phyloP scores from a whole-genome alignment of 2,888 invertebrate genomes.

The Cantharis lateralis region DNA sequence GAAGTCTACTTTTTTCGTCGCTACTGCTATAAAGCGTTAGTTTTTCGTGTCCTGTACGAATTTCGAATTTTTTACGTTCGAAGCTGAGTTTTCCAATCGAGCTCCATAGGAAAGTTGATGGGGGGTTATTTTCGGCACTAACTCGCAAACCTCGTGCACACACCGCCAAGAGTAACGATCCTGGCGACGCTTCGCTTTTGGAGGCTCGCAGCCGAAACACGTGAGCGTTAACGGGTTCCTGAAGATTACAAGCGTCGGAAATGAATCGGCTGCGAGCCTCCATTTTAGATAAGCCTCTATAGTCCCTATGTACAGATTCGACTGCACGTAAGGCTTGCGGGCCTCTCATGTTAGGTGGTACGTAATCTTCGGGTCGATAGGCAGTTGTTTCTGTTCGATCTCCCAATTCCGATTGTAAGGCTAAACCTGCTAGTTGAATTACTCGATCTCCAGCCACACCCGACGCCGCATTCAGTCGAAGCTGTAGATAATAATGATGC shows the following conservation, averaged over 20 bases:
- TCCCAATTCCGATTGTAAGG: constrained; percentile 91
- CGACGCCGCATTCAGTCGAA: constrained; percentile 83
- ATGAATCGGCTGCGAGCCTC: constrained; percentile 90
- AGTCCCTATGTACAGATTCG: constrained; percentile 81
- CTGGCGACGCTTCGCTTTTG: constrained; percentile 74
- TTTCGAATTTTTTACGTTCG: constrained; percentile 97
- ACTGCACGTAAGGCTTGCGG: constrained; percentile 62
- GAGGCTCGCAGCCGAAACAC: constrained; percentile 74
- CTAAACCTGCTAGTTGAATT: constrained; percentile 83
- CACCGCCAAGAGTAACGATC: constrained; percentile 87
- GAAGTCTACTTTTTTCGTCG: constrained; percentile 86
- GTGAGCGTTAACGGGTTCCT: constrained; percentile 90
- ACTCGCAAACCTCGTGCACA: constrained; percentile 92
- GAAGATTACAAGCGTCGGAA: constrained; percentile 81
- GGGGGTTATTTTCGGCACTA: constrained; percentile 73
- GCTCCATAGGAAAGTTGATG: constrained; percentile 88
- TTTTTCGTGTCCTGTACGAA: constrained; percentile 86
- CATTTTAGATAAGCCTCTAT: constrained; percentile 72
- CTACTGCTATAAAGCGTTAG: constrained; percentile 88
- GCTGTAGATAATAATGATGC: constrained; percentile 93
- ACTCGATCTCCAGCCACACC: constrained; percentile 68
- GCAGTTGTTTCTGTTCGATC: constrained; percentile 67
- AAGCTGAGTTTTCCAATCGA: constrained; percentile 94
- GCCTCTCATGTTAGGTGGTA: constrained; percentile 70
- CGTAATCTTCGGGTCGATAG: constrained; percentile 86